These are phyloP conservation scores for Phortica okadai DNA, from an alignment of 2,888 invertebrate genomes.

Conservation along the genomic window DNA sequence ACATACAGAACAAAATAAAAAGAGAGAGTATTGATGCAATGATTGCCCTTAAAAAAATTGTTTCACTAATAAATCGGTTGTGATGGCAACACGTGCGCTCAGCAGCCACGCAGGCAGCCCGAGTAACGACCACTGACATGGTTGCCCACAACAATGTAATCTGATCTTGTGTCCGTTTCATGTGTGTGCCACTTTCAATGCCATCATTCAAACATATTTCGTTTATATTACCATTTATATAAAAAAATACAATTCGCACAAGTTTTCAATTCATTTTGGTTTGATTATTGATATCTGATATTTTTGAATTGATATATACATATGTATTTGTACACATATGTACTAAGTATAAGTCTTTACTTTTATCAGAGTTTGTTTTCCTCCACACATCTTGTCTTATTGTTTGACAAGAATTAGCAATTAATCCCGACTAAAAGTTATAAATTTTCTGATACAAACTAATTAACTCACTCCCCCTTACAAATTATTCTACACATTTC, in stretches of 20 bases:
- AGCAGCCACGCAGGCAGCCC: background rate
- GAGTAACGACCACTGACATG: constrained; percentile 42
- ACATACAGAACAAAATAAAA: background rate
- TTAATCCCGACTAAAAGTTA: no score
- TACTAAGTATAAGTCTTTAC: no score
- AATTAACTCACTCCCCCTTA: no score
- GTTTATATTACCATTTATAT: constrained; percentile 41
- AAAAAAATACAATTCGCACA: constrained; percentile 51
- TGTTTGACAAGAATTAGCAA: no score
- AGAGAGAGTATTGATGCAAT: constrained; percentile 60
- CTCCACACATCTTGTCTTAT: no score
- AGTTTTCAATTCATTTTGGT: constrained; percentile 57
- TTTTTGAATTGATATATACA: constrained; percentile 68
- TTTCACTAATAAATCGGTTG: constrained; percentile 20
- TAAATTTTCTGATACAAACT: no score
- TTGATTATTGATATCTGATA: constrained; percentile 67
- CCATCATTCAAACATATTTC: constrained; percentile 21
- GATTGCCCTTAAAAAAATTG: constrained; percentile 26
- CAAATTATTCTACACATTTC: no score
- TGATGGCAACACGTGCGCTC: constrained; percentile 62
- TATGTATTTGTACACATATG: no score
- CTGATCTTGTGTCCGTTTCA: constrained; percentile 71
- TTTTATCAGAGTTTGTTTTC: no score
- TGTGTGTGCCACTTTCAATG: constrained; percentile 41
- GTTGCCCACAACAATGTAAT: constrained; percentile 70